phyloP scores from a whole-genome alignment of 2,113 vertebrate genomes.

The Alaudala cheleensis region DNA sequence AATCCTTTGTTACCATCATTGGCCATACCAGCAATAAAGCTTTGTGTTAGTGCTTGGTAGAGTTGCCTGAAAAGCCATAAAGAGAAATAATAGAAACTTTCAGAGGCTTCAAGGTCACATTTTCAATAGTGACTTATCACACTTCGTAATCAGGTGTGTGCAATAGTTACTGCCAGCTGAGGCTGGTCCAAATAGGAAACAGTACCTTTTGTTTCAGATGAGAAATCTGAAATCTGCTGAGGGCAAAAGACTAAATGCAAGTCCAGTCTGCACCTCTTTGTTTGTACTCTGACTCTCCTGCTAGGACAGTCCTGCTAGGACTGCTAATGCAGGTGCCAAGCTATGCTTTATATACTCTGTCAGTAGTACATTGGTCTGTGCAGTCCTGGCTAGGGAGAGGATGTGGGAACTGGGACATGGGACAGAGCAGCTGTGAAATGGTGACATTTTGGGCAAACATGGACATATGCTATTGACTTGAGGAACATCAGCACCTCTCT shows the following conservation, averaged over 20 bases:
- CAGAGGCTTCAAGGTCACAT: conserved; percentile 28
- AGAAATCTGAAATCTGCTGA: conserved; percentile 6
- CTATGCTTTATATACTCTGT: background rate
- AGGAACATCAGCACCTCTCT: background rate
- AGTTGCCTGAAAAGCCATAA: background rate
- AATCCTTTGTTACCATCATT: background rate
- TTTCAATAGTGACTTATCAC: background rate
- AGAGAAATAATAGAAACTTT: conserved; percentile 42
- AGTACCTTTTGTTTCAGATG: background rate
- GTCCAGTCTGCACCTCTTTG: background rate
- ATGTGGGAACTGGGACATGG: background rate
- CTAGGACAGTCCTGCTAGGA: background rate
- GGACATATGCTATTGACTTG: background rate
- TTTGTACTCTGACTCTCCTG: background rate
- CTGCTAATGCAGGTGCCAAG: background rate
- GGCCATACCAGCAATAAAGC: background rate
- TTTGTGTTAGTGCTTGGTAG: background rate
- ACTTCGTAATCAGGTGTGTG: background rate
- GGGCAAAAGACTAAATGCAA: background rate
- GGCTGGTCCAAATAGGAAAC: background rate
- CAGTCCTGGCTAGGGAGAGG: background rate
- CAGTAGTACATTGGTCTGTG: background rate
- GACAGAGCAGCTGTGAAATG: background rate
- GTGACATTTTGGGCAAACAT: background rate
- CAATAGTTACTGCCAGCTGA: background rate